Evolutionary conservation across 2,797 vertebrate genomes (phyloP).

Genomic region (Pangasius krempfi): DNA sequence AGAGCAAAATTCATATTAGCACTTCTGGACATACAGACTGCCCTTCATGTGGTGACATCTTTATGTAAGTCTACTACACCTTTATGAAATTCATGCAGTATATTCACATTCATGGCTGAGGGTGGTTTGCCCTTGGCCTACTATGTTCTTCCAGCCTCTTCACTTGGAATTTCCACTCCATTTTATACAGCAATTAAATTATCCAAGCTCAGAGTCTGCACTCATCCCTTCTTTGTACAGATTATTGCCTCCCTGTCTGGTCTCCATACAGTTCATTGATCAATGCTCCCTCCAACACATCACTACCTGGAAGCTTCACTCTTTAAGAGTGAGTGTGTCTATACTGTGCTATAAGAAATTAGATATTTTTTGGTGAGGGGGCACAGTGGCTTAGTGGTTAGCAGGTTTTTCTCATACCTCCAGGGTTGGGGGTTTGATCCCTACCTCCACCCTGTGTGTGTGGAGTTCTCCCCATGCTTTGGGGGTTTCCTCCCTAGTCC

Average conservation of each 20-base stretch:
- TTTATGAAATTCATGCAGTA: background rate
- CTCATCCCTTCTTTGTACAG: background rate
- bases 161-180: background rate
- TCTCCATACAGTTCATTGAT: slow-evolving; percentile 24
- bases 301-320: background rate
- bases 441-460: too few relatives aligned
- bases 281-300: background rate
- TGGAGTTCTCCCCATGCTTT: too few relatives aligned
- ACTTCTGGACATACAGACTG: background rate
- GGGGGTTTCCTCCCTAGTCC: too few relatives aligned
- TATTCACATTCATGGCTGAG: background rate
- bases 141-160: background rate
- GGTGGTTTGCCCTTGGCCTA: background rate
- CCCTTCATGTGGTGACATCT: background rate
- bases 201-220: background rate
- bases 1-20: background rate
- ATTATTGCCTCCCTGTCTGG: slow-evolving; percentile 19
- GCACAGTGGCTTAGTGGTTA: too few relatives aligned
- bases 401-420: too few relatives aligned
- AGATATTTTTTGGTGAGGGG: too few relatives aligned
- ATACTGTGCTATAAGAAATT: background rate
- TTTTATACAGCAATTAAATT: slow-evolving; percentile 2
- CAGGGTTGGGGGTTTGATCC: too few relatives aligned
- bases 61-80: background rate
- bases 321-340: background rate